These are phyloP conservation scores for Lypha dubia DNA, from an alignment of 2,888 invertebrate species.

Conservation along the genomic window DNA sequence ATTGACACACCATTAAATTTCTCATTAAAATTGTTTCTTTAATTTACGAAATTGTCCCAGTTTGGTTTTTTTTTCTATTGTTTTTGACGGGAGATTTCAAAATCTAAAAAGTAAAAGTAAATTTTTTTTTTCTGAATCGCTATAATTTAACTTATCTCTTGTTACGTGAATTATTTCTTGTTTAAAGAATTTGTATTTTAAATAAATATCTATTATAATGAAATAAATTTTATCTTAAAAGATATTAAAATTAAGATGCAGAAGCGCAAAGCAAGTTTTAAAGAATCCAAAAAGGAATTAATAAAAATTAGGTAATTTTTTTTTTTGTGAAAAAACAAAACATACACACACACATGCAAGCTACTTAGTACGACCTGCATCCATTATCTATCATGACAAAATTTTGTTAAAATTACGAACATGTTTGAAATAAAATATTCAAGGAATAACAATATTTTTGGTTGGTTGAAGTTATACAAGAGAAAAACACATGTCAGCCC, in stretches of 20 bases:
- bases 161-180: background rate
- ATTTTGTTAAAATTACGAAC: slow-evolving; percentile 2
- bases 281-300: background rate
- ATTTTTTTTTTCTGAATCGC: background rate
- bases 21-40: background rate
- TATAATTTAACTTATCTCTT: background rate
- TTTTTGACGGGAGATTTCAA: background rate
- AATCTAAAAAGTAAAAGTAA: background rate
- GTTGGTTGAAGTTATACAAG: too few relatives aligned
- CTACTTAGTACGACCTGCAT: too few relatives aligned
- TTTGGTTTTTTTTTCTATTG: background rate
- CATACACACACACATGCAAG: background rate
- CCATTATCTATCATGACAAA: background rate
- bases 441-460: background rate
- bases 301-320: slow-evolving; percentile 5
- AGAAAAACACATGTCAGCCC: too few relatives aligned
- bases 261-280: background rate
- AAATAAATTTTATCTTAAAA: background rate
- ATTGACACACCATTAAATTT: background rate
- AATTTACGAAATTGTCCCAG: background rate
- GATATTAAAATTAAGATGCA: background rate
- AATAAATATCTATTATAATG: background rate
- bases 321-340: too few relatives aligned
- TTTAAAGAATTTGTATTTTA: background rate
- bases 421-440: slow-evolving; percentile 4